Conservation (phyloP, 2,113 vertebrate species). For the Cricetomys ansorgei region DNA sequence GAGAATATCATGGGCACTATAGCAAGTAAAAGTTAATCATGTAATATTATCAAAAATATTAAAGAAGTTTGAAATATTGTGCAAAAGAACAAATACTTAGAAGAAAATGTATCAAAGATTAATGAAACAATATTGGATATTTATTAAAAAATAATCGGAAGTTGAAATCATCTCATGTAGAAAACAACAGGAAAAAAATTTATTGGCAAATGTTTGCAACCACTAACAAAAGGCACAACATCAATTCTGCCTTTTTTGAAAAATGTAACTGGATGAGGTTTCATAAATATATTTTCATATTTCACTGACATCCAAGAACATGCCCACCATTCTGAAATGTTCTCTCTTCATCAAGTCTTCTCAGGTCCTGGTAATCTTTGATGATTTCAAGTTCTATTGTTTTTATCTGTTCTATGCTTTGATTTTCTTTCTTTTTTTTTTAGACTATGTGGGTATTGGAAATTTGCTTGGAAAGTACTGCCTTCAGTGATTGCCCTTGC, state of each 20-base stretch:
- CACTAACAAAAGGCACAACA: neutral
- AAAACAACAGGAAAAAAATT: neutral
- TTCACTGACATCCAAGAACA: neutral
- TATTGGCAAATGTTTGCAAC: neutral
- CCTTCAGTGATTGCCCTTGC: neutral
- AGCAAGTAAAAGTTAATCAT: neutral
- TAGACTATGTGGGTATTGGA: neutral
- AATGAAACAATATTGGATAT: neutral
- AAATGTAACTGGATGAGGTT: neutral
- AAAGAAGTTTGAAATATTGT: neutral
- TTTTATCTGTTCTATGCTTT: neutral
- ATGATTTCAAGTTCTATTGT: neutral
- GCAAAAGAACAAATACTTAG: neutral
- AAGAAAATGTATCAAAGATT: no score
- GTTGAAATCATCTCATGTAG: neutral
- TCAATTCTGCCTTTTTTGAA: neutral
- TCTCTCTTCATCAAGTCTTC: neutral
- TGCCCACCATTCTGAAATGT: neutral
- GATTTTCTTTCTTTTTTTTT: neutral
- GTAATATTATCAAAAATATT: neutral
- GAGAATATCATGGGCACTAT: neutral
- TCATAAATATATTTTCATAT: neutral
- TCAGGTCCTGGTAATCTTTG: neutral
- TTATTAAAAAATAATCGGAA: neutral
- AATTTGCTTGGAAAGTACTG: neutral